phyloP scores from a whole-genome alignment of 2,797 vertebrate genomes.

The Anabas testudineus region DNA sequence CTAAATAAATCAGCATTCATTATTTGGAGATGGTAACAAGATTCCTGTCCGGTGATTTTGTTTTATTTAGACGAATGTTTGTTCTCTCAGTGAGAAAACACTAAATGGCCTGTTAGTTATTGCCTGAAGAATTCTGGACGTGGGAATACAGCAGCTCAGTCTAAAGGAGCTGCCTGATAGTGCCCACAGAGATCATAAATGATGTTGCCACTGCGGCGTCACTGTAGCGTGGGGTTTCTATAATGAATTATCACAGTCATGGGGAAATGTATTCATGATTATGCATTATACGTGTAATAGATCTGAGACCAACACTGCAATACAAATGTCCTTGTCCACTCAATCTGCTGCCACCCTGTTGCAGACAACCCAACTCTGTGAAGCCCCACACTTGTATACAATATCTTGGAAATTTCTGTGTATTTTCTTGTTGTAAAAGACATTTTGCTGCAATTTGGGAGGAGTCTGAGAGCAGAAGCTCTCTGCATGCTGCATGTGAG shows the following conservation, averaged over 20 bases:
- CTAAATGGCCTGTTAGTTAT: background rate
- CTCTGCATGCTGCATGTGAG: too few relatives aligned
- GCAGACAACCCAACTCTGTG: too few relatives aligned
- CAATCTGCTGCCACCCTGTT: too few relatives aligned
- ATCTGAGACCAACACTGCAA: too few relatives aligned
- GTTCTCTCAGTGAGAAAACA: conserved; percentile 2
- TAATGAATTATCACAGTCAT: conserved; percentile 22
- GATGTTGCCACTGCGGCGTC: conserved; percentile 12
- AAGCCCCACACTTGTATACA: too few relatives aligned
- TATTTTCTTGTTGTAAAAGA: too few relatives aligned
- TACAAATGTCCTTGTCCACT: too few relatives aligned
- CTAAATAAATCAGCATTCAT: background rate
- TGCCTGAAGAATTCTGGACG: conserved; percentile 26
- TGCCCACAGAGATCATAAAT: conserved; percentile 31
- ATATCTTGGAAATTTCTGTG: too few relatives aligned
- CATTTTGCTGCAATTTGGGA: too few relatives aligned
- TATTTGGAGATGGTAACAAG: too few relatives aligned
- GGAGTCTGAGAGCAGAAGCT: too few relatives aligned
- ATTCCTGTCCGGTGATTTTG: background rate
- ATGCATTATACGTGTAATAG: too few relatives aligned
- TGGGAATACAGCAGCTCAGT: conserved; percentile 52
- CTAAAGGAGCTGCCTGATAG: conserved; percentile 1
- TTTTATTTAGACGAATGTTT: background rate
- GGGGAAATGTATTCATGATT: background rate
- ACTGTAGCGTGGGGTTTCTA: conserved; percentile 1